phyloP scores from a whole-genome alignment of 2,113 vertebrate genomes.

The Lophochroa leadbeateri region DNA sequence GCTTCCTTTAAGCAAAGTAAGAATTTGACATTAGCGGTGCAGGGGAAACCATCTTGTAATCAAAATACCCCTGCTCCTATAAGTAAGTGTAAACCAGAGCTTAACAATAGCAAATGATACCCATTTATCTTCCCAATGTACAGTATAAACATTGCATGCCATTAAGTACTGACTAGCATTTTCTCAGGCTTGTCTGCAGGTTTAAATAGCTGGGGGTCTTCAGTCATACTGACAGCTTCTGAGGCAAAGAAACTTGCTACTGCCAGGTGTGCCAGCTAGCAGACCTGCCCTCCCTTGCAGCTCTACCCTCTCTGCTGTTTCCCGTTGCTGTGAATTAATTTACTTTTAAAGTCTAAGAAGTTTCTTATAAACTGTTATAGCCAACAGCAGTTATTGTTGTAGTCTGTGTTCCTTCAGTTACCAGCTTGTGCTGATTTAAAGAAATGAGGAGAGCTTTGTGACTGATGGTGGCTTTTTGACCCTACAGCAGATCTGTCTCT shows the following conservation, averaged over 20 bases:
- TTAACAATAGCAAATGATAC: slow-evolving; percentile 33
- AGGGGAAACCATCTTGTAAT: not conserved
- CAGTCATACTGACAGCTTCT: not conserved
- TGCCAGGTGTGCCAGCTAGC: not conserved
- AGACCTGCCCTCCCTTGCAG: not conserved
- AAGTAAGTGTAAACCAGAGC: slow-evolving; percentile 27
- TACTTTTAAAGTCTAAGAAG: not conserved
- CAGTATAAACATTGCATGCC: not conserved
- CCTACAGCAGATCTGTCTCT: not conserved
- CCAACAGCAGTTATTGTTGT: not conserved
- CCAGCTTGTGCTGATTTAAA: not conserved
- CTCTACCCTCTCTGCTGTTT: not conserved
- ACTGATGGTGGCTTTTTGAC: not conserved
- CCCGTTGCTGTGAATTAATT: not conserved
- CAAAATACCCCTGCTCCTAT: not conserved
- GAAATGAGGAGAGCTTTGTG: not conserved
- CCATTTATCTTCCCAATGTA: not conserved
- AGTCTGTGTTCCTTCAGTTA: not conserved
- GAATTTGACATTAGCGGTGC: not conserved
- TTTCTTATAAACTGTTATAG: not conserved
- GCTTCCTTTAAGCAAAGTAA: not conserved
- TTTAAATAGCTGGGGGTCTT: not conserved
- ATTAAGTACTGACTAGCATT: not conserved
- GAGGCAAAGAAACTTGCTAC: not conserved
- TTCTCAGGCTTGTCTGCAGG: not conserved